Evolutionary conservation across 2,113 vertebrate species (phyloP), one percentile per base, ranked within the genome.

Genomic region (Anhinga rufa): DNA sequence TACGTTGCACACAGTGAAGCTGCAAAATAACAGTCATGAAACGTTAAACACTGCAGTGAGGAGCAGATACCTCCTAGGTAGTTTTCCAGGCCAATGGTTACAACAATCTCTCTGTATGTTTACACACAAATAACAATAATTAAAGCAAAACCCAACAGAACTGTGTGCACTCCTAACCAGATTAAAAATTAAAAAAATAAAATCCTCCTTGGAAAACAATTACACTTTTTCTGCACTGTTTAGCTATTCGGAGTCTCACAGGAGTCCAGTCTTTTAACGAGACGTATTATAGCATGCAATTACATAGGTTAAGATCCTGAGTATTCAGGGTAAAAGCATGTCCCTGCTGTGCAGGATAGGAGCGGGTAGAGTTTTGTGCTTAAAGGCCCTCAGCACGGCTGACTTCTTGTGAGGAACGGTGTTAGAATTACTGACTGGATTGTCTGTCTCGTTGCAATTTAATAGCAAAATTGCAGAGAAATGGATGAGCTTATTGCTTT

Each of bases 1-100:
- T 21, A 4, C 0, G 19, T 12, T 58, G 36, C 70, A 10, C 6
- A 69, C 21, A 42, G 76, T 6, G 4, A 25, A 49, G 76, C 68
- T 78, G 86, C 38, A 60, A 65, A 91, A 79, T 24, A 69, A 40
- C 51, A 71, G 60, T 2, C 76, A n/a, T 24, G 72, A 68, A 52
- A 36, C 2, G 1, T 57, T 61, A 42, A 89, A 65, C 7, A 4
- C 88, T 14, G 36, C 61, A 5, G 40, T 1, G 51, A 90, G 71
- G 77, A 95, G 87, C 74, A 52, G 68, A 54, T 16, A 72, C 65
- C 86, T 96, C 94, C 89, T 14, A 75, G 89, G 91, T 49, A 84
- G 69, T 92, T 95, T 97, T 97, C 96, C 95, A 95, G 91, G 74
- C 93, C 81, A 75, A 10, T 9, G 52, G 60, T 60, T 95, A 42